These are phyloP conservation scores for Volucella inflata DNA, from an alignment of 2,888 invertebrate genomes.

Conservation along the genomic window DNA sequence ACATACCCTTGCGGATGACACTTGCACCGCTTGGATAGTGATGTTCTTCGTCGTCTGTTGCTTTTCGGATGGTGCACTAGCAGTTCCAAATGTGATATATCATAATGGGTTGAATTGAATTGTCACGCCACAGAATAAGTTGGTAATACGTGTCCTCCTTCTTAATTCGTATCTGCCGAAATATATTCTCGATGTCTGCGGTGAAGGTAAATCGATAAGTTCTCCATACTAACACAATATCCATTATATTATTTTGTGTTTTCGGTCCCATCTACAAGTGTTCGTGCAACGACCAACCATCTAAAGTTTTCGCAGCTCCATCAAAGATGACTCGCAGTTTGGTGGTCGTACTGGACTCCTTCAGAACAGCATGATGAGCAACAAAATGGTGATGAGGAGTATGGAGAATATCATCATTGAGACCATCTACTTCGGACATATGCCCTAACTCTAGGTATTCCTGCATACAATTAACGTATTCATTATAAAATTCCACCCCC, in stretches of 20 bases:
- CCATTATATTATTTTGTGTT: slow-evolving; percentile 15
- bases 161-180: slow-evolving; percentile 33
- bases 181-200: slow-evolving; percentile 58
- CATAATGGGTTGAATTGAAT: slow-evolving; percentile 1
- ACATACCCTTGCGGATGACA: slow-evolving; percentile 29
- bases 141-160: slow-evolving; percentile 39
- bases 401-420: background rate
- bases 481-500: background rate
- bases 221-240: slow-evolving; percentile 36
- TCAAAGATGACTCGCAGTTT: no score
- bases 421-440: background rate
- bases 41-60: slow-evolving; percentile 36
- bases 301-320: no score
- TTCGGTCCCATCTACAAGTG: slow-evolving; percentile 20
- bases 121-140: slow-evolving; percentile 38
- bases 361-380: slow-evolving; percentile 24
- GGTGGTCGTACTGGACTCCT: slow-evolving; percentile 23
- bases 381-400: slow-evolving; percentile 11
- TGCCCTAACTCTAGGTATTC: background rate
- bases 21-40: slow-evolving; percentile 60
- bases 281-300: background rate
- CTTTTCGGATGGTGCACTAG: slow-evolving; percentile 36
- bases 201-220: slow-evolving; percentile 72
- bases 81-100: slow-evolving; percentile 20
- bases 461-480: slow-evolving; percentile 1